Evolutionary conservation across 1,140 invertebrate species (phyloP).

Genomic region (Macrobrachium nipponense): DNA sequence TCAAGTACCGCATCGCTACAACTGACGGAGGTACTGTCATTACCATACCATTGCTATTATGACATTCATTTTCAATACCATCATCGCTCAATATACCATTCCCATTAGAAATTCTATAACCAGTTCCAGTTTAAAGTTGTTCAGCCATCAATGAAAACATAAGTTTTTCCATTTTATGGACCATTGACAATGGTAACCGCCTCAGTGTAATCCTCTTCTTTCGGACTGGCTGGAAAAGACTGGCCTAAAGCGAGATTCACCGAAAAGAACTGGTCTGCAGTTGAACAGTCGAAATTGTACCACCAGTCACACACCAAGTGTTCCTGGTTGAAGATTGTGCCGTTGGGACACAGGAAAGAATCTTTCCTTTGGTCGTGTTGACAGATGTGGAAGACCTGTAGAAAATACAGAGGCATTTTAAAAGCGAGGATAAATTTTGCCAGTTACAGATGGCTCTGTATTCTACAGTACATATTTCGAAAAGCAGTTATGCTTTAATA

Average conservation of each 20-base stretch:
- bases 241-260: slow-evolving; percentile 66
- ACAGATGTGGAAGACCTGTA: slow-evolving; percentile 69
- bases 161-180: neutral
- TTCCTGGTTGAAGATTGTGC: slow-evolving; percentile 69
- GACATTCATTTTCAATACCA: neutral
- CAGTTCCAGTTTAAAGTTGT: too few relatives aligned
- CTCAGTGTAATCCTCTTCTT: slow-evolving; percentile 10
- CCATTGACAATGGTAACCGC: neutral
- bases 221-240: slow-evolving; percentile 19
- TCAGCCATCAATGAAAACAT: neutral
- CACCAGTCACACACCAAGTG: slow-evolving; percentile 69
- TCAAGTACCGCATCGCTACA: neutral
- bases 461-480: too few relatives aligned
- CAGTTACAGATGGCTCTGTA: too few relatives aligned
- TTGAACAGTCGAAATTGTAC: slow-evolving; percentile 67
- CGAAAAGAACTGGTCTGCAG: slow-evolving; percentile 68
- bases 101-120: too few relatives aligned
- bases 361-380: slow-evolving; percentile 66
- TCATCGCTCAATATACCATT: slow-evolving; percentile 3
- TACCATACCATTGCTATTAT: too few relatives aligned
- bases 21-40: neutral
- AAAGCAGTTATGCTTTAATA: too few relatives aligned
- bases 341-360: slow-evolving; percentile 69
- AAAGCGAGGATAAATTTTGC: too few relatives aligned
- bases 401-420: neutral